A percentile compares a stretch with the other conserved stretches of the same genome.
These are phyloP conservation scores for Thalassaphorura encarpata DNA, from an alignment of 1,140 invertebrate species.

Conservation along the genomic window DNA sequence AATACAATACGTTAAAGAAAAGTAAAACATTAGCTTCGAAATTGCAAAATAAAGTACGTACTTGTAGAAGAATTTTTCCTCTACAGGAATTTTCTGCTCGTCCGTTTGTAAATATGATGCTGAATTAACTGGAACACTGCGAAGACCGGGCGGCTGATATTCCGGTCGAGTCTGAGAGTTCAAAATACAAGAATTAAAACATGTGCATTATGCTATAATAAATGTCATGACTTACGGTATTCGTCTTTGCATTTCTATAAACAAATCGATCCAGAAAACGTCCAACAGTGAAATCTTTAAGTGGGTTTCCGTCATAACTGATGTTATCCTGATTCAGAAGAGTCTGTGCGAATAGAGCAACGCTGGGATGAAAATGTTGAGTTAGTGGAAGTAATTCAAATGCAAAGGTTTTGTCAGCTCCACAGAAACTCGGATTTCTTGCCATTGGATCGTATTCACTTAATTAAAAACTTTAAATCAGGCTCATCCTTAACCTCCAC, in stretches of 20 bases:
- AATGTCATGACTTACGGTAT: slow-evolving; percentile 23
- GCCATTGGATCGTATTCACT: slow-evolving; percentile 61
- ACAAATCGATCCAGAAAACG: slow-evolving; percentile 89
- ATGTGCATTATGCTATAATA: slow-evolving; percentile 2
- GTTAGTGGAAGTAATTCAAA: slow-evolving; percentile 61
- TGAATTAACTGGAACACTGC: slow-evolving; percentile 55
- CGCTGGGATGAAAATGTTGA: slow-evolving; percentile 81
- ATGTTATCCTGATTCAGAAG: slow-evolving; percentile 65
- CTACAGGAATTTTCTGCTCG: slow-evolving; percentile 61
- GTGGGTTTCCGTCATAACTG: slow-evolving; percentile 79
- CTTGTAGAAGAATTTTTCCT: slow-evolving; percentile 68
- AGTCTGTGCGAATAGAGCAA: slow-evolving; percentile 72
- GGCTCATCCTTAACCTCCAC: slow-evolving; percentile 34
- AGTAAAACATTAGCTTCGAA: slow-evolving; percentile 2
- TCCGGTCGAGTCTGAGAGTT: slow-evolving; percentile 19
- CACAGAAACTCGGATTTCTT: slow-evolving; percentile 73
- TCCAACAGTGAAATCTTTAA: slow-evolving; percentile 80
- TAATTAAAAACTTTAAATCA: too few species aligned
- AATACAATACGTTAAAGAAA: neutral
- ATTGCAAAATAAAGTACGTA: slow-evolving; percentile 38
- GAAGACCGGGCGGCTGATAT: slow-evolving; percentile 47
- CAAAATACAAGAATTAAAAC: neutral
- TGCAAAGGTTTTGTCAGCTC: slow-evolving; percentile 55
- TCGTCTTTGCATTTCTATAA: slow-evolving; percentile 87
- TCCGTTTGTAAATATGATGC: slow-evolving; percentile 55